These are phyloP conservation scores for Eunapius fragilis DNA, from an alignment of 37 sponge, comb jelly and placozoan species.

Conservation along the genomic window DNA sequence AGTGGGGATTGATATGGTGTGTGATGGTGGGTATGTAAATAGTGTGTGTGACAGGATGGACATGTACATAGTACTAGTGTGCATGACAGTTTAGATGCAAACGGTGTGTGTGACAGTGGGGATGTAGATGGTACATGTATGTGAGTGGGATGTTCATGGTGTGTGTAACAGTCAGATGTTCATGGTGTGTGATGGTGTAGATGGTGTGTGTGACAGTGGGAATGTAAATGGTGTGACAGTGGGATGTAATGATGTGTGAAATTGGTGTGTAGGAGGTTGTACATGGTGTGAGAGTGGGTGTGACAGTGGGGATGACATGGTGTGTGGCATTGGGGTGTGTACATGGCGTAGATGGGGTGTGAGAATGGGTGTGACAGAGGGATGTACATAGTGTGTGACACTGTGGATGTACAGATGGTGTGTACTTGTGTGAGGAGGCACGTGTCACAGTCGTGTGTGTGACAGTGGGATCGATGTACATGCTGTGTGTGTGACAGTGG, in stretches of 20 bases:
- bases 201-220: not conserved
- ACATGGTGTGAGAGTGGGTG: not conserved
- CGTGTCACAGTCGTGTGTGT: not conserved
- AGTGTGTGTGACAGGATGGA: not conserved
- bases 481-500: not conserved
- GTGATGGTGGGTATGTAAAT: not conserved
- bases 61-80: not conserved
- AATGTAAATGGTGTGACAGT: not conserved
- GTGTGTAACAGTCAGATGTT: not conserved
- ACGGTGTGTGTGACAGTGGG: not conserved
- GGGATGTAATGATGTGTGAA: not conserved
- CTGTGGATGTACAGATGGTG: not conserved
- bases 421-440: not conserved
- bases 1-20: not conserved
- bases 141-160: not conserved
- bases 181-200: not conserved
- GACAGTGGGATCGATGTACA: not conserved
- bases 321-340: not conserved
- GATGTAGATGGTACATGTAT: not conserved
- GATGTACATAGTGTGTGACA: not conserved
- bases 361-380: not conserved
- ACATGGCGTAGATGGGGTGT: not conserved
- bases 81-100: not conserved
- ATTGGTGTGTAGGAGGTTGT: not conserved
- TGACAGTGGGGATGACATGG: not conserved